These are phyloP conservation scores for Mohoua ochrocephala DNA, from an alignment of 2,113 vertebrate species.

Conservation along the genomic window DNA sequence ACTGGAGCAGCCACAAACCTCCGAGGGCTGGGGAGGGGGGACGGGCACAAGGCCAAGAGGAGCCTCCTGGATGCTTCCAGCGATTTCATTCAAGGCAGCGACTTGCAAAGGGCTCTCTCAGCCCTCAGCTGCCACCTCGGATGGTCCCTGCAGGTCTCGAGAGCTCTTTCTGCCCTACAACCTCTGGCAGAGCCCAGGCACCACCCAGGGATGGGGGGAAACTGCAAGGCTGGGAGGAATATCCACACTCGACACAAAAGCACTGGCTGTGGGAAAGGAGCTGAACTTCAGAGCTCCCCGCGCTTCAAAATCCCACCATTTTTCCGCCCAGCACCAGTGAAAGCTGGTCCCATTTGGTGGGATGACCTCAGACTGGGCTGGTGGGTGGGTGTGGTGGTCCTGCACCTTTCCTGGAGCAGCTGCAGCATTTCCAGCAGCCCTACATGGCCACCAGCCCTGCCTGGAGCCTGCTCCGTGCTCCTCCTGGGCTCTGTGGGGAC, in stretches of 20 bases:
- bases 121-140: not conserved
- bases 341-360: too few species aligned
- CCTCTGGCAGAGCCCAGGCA: not conserved
- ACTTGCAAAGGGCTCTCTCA: not conserved
- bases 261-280: not conserved
- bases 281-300: not conserved
- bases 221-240: accelerated
- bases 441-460: accelerated
- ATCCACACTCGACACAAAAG: accelerated
- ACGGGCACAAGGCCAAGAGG: not conserved
- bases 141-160: not conserved
- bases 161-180: not conserved
- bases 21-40: accelerated
- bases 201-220: not conserved
- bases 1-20: not conserved
- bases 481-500: not conserved
- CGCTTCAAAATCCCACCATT: not conserved
- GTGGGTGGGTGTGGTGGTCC: not conserved
- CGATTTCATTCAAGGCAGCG: not conserved
- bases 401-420: not conserved
- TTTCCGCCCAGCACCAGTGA: not conserved
- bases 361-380: not conserved
- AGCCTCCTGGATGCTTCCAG: not conserved
- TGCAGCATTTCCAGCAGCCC: not conserved
- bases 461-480: accelerated